A percentile compares a stretch with the other conserved stretches of the same genome.
phyloP scores from a whole-genome alignment of 2,797 vertebrate species.

The Tachyglossus aculeatus region DNA sequence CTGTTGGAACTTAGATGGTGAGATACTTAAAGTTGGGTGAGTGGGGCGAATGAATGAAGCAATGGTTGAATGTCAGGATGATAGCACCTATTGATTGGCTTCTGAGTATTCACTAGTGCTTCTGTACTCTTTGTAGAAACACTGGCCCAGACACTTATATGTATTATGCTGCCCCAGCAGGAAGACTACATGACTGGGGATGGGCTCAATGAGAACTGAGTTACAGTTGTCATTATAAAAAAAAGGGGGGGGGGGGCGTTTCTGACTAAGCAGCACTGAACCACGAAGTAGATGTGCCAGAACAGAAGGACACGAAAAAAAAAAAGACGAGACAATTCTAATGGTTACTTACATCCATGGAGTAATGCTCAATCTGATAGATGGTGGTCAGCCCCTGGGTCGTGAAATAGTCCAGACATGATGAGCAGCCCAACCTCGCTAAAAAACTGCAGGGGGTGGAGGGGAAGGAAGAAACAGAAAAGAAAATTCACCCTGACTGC shows the following conservation, averaged over 20 bases:
- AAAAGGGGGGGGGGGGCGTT: neutral
- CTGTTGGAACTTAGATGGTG: no score
- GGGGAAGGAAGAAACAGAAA: conserved; percentile 69
- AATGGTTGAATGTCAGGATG: no score
- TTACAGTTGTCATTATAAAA: neutral
- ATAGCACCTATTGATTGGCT: no score
- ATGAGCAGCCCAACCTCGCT: conserved; percentile 97
- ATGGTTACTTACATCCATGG: conserved; percentile 96
- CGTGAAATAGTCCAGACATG: conserved; percentile 99
- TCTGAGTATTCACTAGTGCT: no score
- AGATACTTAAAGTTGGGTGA: no score
- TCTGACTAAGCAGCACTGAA: conserved; percentile 11
- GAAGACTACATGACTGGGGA: no score
- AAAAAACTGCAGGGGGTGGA: conserved; percentile 89
- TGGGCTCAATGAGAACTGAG: neutral
- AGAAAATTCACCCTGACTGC: conserved; percentile 78
- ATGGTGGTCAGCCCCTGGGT: conserved; percentile 98
- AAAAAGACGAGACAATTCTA: conserved; percentile 61
- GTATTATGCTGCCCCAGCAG: no score
- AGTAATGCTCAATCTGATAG: conserved; percentile 99
- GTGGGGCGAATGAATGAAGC: no score
- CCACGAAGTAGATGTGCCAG: conserved; percentile 26
- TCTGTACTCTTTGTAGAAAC: no score
- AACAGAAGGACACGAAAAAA: conserved; percentile 55
- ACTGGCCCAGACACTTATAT: no score